Base-by-base conservation (phyloP, 2,113 vertebrate species). In the Sarotherodon lohbergeri region DNA sequence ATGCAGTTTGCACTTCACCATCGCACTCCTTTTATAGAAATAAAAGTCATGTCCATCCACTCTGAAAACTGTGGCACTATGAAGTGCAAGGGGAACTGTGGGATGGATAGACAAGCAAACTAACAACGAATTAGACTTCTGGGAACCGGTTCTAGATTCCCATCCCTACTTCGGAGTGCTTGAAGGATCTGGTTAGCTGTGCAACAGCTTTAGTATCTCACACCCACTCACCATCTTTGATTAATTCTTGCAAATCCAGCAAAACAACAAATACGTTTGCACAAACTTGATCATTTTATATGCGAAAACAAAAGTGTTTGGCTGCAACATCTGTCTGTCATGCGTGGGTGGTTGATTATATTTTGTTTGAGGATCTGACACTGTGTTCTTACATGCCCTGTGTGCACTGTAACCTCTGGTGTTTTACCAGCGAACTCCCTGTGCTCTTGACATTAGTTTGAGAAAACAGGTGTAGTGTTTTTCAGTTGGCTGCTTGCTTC, bases 321-420 rank as follows among this genome's bases (percentile, higher is more conserved):
- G 36, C 11, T 41, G 63, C 34, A 41, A 41, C 11, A 41, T 9
- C 19, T 68, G 34, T 24, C 0, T 71, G 12, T 24, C 36, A 9
- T 5, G 36, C 24, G 19, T 68, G 36, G 59, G 36, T 4, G 63
- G n/a, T 41, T 41, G 36, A 0, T 68, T 68, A 68, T 68, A 8
- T 71, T 41, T 29, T 57, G 24, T 57, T 16, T 59, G 56, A 55
- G 54, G 54, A 1, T 55, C 32, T 63, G 59, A 63, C 32, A 63
- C 59, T 36, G 16, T 63, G 59, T 0, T n/a, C 5, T n/a, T 66
- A n/a, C 6, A n/a, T 66, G 32, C 61, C 0, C 17, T n/a, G 61
- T 36, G 32, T 4, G 17, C 32, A 12, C 10, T 63, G 5, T 4
- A 10, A 34, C 57, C 29, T n/a, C 16, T 63, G 59, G 61, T 39